Evolutionary conservation across 2,797 vertebrate genomes (phyloP).

Genomic region (Saguinus oedipus): DNA sequence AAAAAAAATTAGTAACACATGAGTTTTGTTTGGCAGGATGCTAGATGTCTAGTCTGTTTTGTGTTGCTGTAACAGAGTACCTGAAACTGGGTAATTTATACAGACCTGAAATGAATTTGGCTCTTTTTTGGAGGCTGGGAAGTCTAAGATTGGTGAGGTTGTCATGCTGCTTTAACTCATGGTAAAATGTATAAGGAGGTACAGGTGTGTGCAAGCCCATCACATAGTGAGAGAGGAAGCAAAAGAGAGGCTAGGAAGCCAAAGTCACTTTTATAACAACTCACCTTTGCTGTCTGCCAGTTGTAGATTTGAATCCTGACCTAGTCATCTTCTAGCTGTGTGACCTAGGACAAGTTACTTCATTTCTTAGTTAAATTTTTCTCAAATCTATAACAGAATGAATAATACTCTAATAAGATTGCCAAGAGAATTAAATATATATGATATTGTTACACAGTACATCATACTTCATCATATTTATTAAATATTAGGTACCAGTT

Average conservation of each 20-base stretch:
- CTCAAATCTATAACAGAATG: not conserved
- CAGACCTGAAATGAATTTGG: not conserved
- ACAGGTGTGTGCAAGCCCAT: not conserved
- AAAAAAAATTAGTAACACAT: not conserved
- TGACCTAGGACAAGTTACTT: not conserved
- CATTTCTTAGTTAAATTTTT: not conserved
- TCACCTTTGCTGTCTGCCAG: not conserved
- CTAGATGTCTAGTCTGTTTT: not conserved
- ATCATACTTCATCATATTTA: not conserved
- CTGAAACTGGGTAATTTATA: not conserved
- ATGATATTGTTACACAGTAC: not conserved
- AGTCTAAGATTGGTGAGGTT: not conserved
- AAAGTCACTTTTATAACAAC: not conserved
- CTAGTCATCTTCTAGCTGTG: not conserved
- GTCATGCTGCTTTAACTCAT: not conserved
- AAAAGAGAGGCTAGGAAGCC: not conserved
- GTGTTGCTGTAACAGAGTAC: not conserved
- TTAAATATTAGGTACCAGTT: not conserved
- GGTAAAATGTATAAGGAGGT: not conserved
- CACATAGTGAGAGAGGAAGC: not conserved
- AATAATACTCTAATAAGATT: not conserved
- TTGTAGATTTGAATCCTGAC: not conserved
- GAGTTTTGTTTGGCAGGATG: not conserved
- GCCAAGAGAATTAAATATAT: not conserved
- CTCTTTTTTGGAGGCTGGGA: not conserved